Conservation (phyloP, 2,797 vertebrate genomes). For the Schizopygopsis malacanthus region DNA sequence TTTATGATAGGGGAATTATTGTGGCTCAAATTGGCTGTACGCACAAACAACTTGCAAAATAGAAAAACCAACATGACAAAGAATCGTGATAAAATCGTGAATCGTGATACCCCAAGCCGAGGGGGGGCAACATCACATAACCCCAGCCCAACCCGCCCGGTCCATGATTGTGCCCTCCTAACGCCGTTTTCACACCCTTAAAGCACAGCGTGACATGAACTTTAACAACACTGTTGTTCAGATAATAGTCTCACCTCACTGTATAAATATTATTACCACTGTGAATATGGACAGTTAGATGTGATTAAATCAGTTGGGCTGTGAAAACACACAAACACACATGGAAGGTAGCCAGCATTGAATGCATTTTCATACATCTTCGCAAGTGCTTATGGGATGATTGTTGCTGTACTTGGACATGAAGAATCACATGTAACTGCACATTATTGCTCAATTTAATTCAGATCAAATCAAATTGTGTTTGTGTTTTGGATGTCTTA, state of each 20-base stretch:
- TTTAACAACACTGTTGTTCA: conserved; percentile 31
- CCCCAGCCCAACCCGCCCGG: no score
- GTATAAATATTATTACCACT: conserved; percentile 28
- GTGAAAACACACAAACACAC: background rate
- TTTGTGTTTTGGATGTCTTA: background rate
- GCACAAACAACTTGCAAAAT: no score
- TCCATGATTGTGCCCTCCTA: no score
- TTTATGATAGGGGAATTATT: no score
- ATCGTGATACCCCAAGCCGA: no score
- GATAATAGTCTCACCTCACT: conserved; percentile 32
- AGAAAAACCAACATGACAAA: no score
- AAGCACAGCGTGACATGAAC: conserved; percentile 30
- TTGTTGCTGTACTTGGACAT: background rate
- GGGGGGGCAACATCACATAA: no score
- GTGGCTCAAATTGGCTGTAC: no score
- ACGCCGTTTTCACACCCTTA: conserved; percentile 7
- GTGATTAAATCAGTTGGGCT: conserved; percentile 18
- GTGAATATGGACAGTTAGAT: conserved; percentile 25
- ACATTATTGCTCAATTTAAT: background rate
- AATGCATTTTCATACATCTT: background rate
- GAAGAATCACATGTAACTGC: background rate
- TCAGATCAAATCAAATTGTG: background rate
- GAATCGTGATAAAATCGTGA: no score
- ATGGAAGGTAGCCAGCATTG: background rate
- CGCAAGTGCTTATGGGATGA: background rate